Percentiles rank a stretch among this genome's conserved stretches.
phyloP scores from a whole-genome alignment of 2,888 invertebrate genomes.

The Papilio elwesi region DNA sequence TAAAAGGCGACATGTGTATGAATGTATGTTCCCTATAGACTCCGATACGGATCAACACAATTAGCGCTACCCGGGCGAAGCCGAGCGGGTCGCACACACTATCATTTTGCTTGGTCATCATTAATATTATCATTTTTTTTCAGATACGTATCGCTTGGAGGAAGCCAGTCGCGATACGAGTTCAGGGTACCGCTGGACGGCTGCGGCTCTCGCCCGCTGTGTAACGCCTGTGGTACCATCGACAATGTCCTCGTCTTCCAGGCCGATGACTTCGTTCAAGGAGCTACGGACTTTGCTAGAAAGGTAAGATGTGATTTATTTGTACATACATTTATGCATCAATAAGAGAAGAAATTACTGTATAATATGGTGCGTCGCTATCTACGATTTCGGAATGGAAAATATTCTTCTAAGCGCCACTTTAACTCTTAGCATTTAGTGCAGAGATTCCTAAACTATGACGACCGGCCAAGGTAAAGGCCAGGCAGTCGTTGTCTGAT shows the following conservation, averaged over 20 bases:
- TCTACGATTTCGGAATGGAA: too few species aligned
- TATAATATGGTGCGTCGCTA: too few species aligned
- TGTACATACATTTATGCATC: not conserved
- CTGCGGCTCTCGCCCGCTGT: conserved; percentile 86
- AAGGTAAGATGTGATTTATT: conserved; percentile 63
- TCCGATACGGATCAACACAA: too few species aligned
- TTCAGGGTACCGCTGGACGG: conserved; percentile 87
- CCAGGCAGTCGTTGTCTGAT: too few species aligned
- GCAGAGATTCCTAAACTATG: too few species aligned
- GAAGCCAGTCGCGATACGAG: conserved; percentile 82
- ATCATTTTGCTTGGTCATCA: not conserved
- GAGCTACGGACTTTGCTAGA: conserved; percentile 86
- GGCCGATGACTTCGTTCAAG: conserved; percentile 87
- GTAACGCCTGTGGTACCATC: conserved; percentile 85
- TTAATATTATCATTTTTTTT: conserved; percentile 46
- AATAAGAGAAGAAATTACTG: not conserved
- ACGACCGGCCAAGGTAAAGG: too few species aligned
- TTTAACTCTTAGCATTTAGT: too few species aligned
- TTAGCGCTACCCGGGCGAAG: too few species aligned
- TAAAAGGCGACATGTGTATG: too few species aligned
- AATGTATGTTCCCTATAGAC: too few species aligned
- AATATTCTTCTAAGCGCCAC: too few species aligned
- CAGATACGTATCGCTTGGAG: conserved; percentile 86
- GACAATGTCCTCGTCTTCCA: conserved; percentile 88
- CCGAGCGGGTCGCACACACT: too few species aligned